Conservation (phyloP, 2,888 invertebrate species). For the Heliconius ethilla region DNA sequence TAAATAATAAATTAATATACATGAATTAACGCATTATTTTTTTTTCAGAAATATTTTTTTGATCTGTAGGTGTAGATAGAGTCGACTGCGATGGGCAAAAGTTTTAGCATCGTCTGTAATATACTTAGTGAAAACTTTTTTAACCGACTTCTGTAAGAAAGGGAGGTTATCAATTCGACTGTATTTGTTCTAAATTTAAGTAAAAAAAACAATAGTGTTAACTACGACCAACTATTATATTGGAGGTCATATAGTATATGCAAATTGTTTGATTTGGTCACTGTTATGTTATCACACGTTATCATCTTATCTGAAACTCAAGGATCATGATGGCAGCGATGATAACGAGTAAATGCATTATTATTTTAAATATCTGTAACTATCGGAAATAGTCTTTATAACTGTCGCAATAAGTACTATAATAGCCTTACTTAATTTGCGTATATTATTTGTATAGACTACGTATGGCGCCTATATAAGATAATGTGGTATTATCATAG, state of each 20-base stretch:
- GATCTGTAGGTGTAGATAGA: too few species aligned
- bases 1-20: not conserved
- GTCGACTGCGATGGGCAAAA: not conserved
- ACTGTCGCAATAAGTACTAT: not conserved
- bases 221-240: not conserved
- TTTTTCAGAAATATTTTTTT: not conserved
- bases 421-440: not conserved
- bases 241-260: conserved; percentile 29
- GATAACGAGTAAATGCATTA: conserved; percentile 37
- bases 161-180: too few species aligned
- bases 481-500: conserved; percentile 34
- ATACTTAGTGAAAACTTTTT: not conserved
- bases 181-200: too few species aligned
- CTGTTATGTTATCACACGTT: conserved; percentile 43
- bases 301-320: conserved; percentile 41
- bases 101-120: not conserved
- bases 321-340: conserved; percentile 37
- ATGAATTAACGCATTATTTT: not conserved
- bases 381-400: not conserved
- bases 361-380: conserved; percentile 17
- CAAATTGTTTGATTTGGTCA: conserved; percentile 41
- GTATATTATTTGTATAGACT: not conserved
- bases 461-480: conserved; percentile 35
- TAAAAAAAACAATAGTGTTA: not conserved
- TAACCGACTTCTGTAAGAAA: too few species aligned